Conservation (phyloP, 2,113 vertebrate species). For the Urocynchramus pylzowi region DNA sequence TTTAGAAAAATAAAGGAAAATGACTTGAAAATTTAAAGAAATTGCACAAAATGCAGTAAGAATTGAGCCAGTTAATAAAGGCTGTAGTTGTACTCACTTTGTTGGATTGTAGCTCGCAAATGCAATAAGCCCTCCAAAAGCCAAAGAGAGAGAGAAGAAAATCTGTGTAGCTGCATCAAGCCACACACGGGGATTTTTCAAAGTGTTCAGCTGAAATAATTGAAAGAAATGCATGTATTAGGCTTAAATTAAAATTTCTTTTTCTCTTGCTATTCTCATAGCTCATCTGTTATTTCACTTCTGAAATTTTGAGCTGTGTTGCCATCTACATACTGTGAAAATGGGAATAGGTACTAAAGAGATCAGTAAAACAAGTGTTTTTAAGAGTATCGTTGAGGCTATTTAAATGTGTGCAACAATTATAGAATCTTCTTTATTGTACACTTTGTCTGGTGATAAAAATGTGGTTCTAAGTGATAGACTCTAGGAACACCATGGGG, state of each 20-base stretch:
- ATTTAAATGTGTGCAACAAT: not conserved
- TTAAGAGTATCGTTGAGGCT: not conserved
- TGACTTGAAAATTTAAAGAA: not conserved
- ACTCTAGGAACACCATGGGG: not conserved
- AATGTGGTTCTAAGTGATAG: not conserved
- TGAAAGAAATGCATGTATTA: not conserved
- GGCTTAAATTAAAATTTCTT: not conserved
- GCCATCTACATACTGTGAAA: not conserved
- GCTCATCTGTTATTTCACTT: not conserved
- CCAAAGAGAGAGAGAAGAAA: slow-evolving; percentile 92
- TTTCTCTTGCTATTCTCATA: not conserved
- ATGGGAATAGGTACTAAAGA: not conserved
- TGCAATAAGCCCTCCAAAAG: slow-evolving; percentile 87
- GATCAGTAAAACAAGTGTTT: not conserved
- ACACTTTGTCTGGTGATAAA: not conserved
- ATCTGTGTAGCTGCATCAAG: slow-evolving; percentile 92
- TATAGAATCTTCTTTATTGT: not conserved
- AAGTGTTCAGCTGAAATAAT: slow-evolving; percentile 74
- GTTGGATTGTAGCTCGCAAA: slow-evolving; percentile 89
- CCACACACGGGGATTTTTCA: slow-evolving; percentile 86
- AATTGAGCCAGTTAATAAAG: not conserved
- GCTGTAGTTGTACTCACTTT: slow-evolving; percentile 67
- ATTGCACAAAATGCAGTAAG: not conserved
- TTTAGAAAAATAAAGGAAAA: not conserved
- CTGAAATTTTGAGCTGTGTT: not conserved